Evolutionary conservation across 2,797 vertebrate species (phyloP), one percentile per base, ranked within the genome.

Genomic region (Ataeniobius toweri): DNA sequence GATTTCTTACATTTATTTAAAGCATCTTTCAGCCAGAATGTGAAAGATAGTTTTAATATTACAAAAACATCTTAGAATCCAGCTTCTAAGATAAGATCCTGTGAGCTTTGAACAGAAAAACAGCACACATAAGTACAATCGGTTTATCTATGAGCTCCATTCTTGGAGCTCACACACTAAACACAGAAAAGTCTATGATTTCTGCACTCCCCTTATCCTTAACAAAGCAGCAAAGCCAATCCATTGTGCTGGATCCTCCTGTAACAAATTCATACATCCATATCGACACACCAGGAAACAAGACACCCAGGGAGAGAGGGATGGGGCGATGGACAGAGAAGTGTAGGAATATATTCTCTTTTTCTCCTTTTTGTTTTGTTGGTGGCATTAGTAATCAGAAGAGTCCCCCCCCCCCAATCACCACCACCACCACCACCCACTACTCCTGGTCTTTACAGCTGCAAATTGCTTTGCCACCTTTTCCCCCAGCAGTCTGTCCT

Each of bases 391-490:
- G 85, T 88, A 92, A 93, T 91, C 89, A 91, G 86, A 89, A 70
- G 69, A 75, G 22, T 55, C 73, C 44, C 5, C 44, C 5, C 77
- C 51, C 56, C 44, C 18, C 26, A 63, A 48, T 48, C 73, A 53
- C 78, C 77, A 22, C 71, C 73, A 53, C 78, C 77, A 22, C 71
- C 73, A 50, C 59, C 69, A 16, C 77, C 67, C 71, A 44, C 50
- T 72, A 48, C 41, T 79, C 77, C 85, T 85, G 83, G 87, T 93
- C 94, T 94, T 93, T 93, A 91, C 87, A 91, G 92, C 93, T 93
- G 91, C 91, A 94, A 95, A 95, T 94, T 95, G 95, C 93, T 94
- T 95, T 94, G 89, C 93, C 93, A 94, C 93, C 93, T 93, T 90
- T 93, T 92, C 82, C 94, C 91, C 90, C 93, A 94, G 93, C 93